These are phyloP conservation scores for Coreoperca whiteheadi DNA, from an alignment of 2,113 vertebrate species.

Conservation along the genomic window DNA sequence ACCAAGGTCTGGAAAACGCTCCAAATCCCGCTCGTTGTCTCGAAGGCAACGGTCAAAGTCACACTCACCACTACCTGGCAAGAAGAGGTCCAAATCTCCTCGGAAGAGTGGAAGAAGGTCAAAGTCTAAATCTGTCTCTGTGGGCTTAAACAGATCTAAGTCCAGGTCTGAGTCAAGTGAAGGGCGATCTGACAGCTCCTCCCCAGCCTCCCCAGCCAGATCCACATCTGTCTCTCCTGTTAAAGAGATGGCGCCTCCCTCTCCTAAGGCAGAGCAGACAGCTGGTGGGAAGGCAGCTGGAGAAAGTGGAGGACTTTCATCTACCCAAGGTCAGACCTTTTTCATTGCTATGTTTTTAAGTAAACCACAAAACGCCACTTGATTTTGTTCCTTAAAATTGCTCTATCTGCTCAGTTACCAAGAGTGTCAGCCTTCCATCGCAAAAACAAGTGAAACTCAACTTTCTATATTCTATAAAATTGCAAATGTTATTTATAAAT, in stretches of 20 bases:
- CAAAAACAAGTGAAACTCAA: background rate
- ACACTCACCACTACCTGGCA: conserved; percentile 59
- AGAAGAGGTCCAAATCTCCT: conserved; percentile 78
- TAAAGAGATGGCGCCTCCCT: conserved; percentile 52
- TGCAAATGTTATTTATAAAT: background rate
- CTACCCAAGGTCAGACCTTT: conserved; percentile 47
- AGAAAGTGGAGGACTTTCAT: conserved; percentile 43
- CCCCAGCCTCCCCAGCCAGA: conserved; percentile 72
- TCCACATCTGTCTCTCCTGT: conserved; percentile 72
- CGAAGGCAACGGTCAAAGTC: conserved; percentile 71
- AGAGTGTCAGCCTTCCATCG: background rate
- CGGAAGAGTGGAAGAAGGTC: conserved; percentile 71
- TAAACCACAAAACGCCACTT: background rate
- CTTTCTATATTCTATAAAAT: background rate
- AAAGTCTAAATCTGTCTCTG: conserved; percentile 78
- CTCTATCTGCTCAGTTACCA: background rate
- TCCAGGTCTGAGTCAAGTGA: conserved; percentile 78
- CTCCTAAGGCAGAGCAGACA: conserved; percentile 32
- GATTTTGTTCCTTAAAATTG: background rate
- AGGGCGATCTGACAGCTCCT: conserved; percentile 70
- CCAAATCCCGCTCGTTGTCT: conserved; percentile 75
- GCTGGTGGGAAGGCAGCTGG: conserved; percentile 6
- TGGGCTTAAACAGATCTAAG: conserved; percentile 52
- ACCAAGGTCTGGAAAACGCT: conserved; percentile 64
- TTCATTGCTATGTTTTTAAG: background rate